Base-by-base conservation (phyloP, 2,113 vertebrate species). In the Cynocephalus volans region DNA sequence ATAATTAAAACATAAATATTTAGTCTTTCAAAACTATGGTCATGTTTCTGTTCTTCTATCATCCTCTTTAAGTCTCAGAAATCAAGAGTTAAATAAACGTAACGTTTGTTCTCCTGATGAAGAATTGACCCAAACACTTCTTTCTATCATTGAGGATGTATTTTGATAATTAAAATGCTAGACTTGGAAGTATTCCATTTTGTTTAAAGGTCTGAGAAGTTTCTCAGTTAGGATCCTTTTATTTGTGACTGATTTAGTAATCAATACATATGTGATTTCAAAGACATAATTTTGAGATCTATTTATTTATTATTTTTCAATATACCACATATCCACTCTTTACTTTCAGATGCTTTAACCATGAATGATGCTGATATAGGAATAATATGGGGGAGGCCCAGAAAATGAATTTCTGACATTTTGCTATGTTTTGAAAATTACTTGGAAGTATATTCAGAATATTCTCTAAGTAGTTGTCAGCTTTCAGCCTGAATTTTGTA, bases 11-110 rank as follows among this genome's bases (percentile, higher is more conserved):
- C 11, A 54, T 73, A 9, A 94, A 8, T 62, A 88, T 85, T 88
- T 56, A 67, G 60, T 62, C 13, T 13, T 95, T 95, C 24, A 83
- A 84, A 86, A 69, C 56, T 90, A 24, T 82, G 48, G 36, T 60
- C 24, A 92, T 56, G 88, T 93, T 86, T 77, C 6, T 83, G 50
- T 86, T 94, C 10, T 87, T 62, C 70, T 72, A 4, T 97, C 17
- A 82, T 56, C 88, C 56, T 90, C 41, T 95, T 91, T 97, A 36
- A 93, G 60, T 96, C 10, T 82, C 81, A 67, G 87, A 95, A 94
- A 77, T 23, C 19, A 93, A 92, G 6, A 80, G 56, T 24, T 54
- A 96, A 92, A 50, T 87, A 94, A 95, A 91, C 65, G 60, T 86
- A 33, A 65, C 73, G 11, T 69, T 85, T 80, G 17, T 48, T 62